Evolutionary conservation across 2,113 vertebrate genomes (phyloP).

Genomic region (Barnardius zonarius): DNA sequence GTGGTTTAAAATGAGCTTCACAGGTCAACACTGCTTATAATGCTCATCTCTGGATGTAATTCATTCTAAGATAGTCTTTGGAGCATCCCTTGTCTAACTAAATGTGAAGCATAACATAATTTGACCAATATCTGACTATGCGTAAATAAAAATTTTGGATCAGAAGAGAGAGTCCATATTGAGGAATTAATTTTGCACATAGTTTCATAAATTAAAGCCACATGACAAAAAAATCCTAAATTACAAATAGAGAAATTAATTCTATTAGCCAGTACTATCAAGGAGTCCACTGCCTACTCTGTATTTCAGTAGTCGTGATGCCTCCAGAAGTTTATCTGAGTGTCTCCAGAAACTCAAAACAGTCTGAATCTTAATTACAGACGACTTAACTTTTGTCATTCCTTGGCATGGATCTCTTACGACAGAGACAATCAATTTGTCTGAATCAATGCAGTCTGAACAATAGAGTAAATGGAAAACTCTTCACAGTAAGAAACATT

Average conservation of each 20-base stretch:
- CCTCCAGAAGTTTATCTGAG: neutral
- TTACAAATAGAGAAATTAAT: neutral
- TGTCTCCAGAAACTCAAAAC: neutral
- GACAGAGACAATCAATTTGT: slow-evolving; percentile 30
- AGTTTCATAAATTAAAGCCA: neutral
- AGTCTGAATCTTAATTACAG: neutral
- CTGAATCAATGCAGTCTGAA: slow-evolving; percentile 12
- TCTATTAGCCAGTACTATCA: neutral
- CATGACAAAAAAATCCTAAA: neutral
- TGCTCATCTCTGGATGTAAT: neutral
- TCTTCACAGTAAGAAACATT: slow-evolving; percentile 26
- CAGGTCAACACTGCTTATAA: neutral
- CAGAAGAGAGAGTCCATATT: neutral
- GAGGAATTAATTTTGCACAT: neutral
- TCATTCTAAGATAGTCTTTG: neutral
- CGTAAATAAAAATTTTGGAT: neutral
- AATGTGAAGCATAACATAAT: neutral
- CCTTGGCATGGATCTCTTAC: neutral
- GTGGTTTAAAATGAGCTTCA: neutral
- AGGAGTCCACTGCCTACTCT: neutral
- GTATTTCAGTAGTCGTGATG: neutral
- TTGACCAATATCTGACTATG: neutral
- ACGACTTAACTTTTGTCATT: slow-evolving; percentile 2
- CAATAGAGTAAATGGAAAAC: slow-evolving; percentile 27
- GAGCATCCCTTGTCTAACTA: neutral